These are phyloP conservation scores for Theocolax elegans DNA, from an alignment of 1,140 invertebrate genomes.

Conservation along the genomic window DNA sequence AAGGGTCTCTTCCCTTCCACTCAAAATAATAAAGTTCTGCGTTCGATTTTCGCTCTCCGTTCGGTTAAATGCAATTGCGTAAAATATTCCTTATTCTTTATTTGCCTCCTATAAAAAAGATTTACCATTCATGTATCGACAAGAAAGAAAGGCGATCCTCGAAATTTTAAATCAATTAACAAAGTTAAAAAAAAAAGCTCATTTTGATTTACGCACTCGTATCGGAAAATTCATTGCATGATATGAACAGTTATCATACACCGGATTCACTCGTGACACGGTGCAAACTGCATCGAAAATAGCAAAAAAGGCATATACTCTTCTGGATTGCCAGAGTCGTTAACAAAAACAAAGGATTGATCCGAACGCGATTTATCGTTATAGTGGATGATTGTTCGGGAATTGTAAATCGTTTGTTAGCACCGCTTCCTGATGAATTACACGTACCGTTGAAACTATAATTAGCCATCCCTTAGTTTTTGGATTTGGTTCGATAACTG, in stretches of 20 bases:
- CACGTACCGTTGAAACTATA: background rate
- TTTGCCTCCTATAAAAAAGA: no score
- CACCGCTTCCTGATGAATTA: background rate
- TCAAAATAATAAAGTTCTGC: no score
- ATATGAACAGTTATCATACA: no score
- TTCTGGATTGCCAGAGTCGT: background rate
- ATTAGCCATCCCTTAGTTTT: background rate
- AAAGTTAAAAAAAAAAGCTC: background rate
- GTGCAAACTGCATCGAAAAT: background rate
- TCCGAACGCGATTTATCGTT: slow-evolving; percentile 23
- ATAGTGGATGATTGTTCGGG: slow-evolving; percentile 10
- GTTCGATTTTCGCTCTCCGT: no score
- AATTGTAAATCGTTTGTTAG: slow-evolving; percentile 17
- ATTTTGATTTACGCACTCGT: background rate
- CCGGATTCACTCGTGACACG: background rate
- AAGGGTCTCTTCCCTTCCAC: no score
- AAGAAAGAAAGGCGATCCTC: no score
- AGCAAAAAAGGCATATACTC: background rate
- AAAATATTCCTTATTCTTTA: no score
- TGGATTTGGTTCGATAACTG: background rate
- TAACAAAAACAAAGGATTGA: slow-evolving; percentile 7
- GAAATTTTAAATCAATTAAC: background rate
- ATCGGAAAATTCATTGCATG: no score
- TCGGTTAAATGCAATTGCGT: no score
- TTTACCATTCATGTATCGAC: no score